Evolutionary conservation across 1,140 invertebrate species (phyloP), one percentile per base, ranked within the genome.

Genomic region (Portunus trituberculatus): DNA sequence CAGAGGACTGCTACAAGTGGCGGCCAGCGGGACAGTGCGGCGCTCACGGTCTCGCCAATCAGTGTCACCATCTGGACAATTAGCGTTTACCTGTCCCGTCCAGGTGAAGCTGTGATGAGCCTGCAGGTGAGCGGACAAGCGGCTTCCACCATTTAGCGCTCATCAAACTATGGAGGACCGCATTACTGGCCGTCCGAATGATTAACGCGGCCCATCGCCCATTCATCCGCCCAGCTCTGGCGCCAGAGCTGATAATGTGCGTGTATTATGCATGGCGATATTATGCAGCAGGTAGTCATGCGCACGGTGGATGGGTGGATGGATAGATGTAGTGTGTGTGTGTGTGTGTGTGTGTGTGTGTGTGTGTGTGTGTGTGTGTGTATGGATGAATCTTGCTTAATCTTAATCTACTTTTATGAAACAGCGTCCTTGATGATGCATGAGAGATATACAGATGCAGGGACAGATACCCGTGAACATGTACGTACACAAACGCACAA

Each of bases 331-430:
- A n/a, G 39, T 39, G 39, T 39, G 20, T 16, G 52, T 12, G 20
- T 16, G 52, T 59, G 52, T 59, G 52, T 59, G 52, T 59, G 52
- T 59, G 52, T 59, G 52, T 59, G 52, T 59, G 52, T 59, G 52
- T 76, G 67, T 88, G 45, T 88, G 45, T 88, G 45, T 88, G 45
- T 88, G 45, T 88, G 45, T 88, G 86, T 88, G 45, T 88, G 86
- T 88, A 25, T 88, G 86, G 2, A 32, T 76, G 67, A 2, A n/a
- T 76, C 20, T 76, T 76, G 16, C 0, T 76, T 76, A 76, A 76
- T 76, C 0, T 76, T 76, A 76, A 76, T 76, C 67, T 76, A 76
- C 67, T 76, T 76, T 39, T 76, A 20, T 76, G 67, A 76, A 76
- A 76, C 20, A 76, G 67, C 67, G 6, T n/a, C 12, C 20, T 76